Evolutionary conservation across 2,797 vertebrate species (phyloP).

Genomic region (Phoeniculus purpureus): DNA sequence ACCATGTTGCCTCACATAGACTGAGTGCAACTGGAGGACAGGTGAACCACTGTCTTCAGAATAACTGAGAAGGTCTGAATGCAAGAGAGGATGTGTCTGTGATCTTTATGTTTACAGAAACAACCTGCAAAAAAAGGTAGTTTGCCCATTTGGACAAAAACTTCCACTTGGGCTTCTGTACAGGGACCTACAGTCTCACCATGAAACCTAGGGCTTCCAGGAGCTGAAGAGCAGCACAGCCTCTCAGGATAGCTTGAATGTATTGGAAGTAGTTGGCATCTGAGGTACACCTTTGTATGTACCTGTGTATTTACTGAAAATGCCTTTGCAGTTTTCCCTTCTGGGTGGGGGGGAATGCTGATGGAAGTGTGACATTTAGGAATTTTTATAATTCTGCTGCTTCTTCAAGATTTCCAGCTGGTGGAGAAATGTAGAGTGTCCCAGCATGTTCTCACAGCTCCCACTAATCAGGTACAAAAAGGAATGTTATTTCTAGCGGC

Average conservation of each 20-base stretch:
- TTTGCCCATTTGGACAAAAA: not conserved
- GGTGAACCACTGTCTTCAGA: not conserved
- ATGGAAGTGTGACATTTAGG: not conserved
- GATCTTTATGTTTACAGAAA: not conserved
- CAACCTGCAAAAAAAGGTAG: not conserved
- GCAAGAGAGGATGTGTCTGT: not conserved
- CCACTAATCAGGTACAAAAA: not conserved
- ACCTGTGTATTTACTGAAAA: not conserved
- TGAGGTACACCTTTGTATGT: not conserved
- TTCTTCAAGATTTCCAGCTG: not conserved
- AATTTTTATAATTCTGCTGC: not conserved
- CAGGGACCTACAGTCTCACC: not conserved
- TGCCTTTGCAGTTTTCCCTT: slow-evolving; percentile 4
- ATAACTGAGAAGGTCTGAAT: not conserved
- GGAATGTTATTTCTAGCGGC: slow-evolving; percentile 13
- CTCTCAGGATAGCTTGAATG: not conserved
- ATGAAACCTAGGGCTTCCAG: not conserved
- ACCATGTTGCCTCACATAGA: not conserved
- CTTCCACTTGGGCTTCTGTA: not conserved
- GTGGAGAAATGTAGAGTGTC: not conserved
- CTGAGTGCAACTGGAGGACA: not conserved
- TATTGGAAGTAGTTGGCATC: not conserved
- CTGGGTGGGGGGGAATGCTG: not conserved
- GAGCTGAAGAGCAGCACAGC: rapidly evolving
- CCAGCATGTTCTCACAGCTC: not conserved